Percentiles rank a stretch among this genome's conserved stretches.
Evolutionary conservation across 2,888 invertebrate genomes (phyloP).

Genomic region (Orthonevra nobilis): DNA sequence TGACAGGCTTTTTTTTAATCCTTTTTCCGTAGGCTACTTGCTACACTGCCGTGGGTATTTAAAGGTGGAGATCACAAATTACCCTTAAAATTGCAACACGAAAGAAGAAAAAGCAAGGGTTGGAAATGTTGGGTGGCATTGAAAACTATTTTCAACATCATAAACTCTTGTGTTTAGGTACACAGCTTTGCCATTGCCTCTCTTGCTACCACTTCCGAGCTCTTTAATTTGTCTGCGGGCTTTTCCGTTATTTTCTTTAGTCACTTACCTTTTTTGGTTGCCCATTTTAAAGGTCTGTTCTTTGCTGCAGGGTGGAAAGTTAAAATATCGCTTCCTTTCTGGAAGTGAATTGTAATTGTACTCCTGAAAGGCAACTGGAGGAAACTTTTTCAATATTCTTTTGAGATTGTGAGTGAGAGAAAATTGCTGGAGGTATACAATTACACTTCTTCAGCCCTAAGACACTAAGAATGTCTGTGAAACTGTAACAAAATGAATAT

Average conservation of each 20-base stretch:
- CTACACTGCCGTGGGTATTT: slow-evolving; percentile 46
- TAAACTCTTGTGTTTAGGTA: slow-evolving; percentile 48
- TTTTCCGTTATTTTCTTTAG: slow-evolving; percentile 58
- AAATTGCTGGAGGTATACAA: slow-evolving; percentile 63
- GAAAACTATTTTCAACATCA: slow-evolving; percentile 68
- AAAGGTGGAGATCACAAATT: slow-evolving; percentile 63
- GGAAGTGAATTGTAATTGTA: slow-evolving; percentile 67
- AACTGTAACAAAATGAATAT: slow-evolving; percentile 61
- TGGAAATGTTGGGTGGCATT: slow-evolving; percentile 43
- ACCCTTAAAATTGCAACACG: slow-evolving; percentile 62
- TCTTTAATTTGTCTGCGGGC: slow-evolving; percentile 65
- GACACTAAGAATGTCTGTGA: slow-evolving; percentile 59
- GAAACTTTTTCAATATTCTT: slow-evolving; percentile 69
- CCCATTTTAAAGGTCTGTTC: slow-evolving; percentile 67
- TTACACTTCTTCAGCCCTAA: slow-evolving; percentile 57
- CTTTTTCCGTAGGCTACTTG: slow-evolving; percentile 31
- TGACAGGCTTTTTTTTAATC: not conserved
- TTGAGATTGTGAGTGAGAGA: slow-evolving; percentile 63
- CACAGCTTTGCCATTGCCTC: slow-evolving; percentile 10
- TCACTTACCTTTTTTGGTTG: slow-evolving; percentile 66
- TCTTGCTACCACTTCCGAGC: slow-evolving; percentile 39
- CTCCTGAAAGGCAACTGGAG: slow-evolving; percentile 63
- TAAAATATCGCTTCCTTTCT: slow-evolving; percentile 70
- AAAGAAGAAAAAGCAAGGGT: slow-evolving; percentile 38
- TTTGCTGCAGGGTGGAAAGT: slow-evolving; percentile 59